Evolutionary conservation across 53 echinoderm and acorn worm species (phyloP).

Genomic region (Holothuria scabra): DNA sequence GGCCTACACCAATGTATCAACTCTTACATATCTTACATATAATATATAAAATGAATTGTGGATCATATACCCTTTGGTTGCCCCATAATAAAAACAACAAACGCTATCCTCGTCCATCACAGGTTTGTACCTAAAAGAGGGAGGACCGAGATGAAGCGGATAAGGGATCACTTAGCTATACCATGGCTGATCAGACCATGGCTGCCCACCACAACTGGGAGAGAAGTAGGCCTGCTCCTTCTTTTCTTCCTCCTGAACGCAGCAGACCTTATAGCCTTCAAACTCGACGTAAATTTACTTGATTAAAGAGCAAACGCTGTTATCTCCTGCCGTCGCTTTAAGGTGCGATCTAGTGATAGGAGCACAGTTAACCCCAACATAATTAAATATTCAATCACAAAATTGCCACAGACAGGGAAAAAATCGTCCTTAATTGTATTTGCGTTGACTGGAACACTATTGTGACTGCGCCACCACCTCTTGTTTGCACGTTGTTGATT

Average conservation of each 20-base stretch:
- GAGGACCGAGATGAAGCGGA: conserved; percentile 1
- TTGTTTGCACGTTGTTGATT: too few relatives aligned
- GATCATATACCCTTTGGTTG: neutral
- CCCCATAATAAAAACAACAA: neutral
- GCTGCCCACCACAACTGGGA: too few relatives aligned
- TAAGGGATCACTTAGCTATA: conserved; percentile 1
- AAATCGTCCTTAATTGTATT: too few relatives aligned
- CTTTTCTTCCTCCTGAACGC: neutral
- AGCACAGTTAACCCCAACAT: too few relatives aligned
- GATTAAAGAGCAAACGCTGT: neutral
- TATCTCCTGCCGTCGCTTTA: neutral
- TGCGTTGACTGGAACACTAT: too few relatives aligned
- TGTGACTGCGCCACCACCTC: too few relatives aligned
- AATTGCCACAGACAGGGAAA: too few relatives aligned
- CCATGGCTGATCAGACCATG: too few relatives aligned
- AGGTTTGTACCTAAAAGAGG: neutral
- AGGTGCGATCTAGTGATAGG: neutral
- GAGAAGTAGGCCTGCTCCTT: neutral
- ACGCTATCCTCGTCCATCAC: neutral
- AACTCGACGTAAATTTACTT: neutral
- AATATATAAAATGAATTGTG: neutral
- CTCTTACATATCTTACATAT: neutral
- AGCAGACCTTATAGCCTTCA: neutral
- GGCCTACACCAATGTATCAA: conserved; percentile 3
- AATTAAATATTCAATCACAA: too few relatives aligned